phyloP scores from a whole-genome alignment of 2,888 invertebrate species.

The Sepiola atlantica region DNA sequence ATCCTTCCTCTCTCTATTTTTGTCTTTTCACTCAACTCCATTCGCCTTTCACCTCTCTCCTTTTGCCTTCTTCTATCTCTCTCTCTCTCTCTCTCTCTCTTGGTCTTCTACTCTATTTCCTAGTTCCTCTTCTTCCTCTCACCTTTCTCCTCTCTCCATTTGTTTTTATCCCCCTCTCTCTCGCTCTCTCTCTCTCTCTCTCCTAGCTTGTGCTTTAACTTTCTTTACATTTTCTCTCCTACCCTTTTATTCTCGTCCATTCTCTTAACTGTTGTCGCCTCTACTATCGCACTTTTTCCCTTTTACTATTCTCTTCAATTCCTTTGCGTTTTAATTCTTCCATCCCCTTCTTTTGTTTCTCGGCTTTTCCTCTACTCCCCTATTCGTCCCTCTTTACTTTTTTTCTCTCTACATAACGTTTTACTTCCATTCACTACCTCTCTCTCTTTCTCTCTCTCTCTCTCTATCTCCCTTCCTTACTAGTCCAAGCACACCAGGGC shows the following conservation, averaged over 20 bases:
- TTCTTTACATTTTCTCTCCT: neutral
- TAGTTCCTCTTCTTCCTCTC: too few species aligned
- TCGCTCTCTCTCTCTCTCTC: neutral
- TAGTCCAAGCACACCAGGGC: neutral
- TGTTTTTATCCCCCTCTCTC: too few species aligned
- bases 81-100: neutral
- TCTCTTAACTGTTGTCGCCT: neutral
- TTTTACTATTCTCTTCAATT: too few species aligned
- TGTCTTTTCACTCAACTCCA: neutral
- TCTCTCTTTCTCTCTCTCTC: neutral
- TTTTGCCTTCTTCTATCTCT: neutral
- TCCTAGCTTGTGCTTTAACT: neutral
- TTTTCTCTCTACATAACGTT: neutral
- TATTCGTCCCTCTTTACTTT: neutral
- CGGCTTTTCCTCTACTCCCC: too few species aligned
- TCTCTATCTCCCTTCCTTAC: neutral
- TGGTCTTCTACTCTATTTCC: too few species aligned
- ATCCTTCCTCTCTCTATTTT: neutral
- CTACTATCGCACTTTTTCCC: neutral
- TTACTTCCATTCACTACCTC: too few species aligned
- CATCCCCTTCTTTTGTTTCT: neutral
- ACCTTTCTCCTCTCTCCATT: neutral
- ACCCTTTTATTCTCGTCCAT: too few species aligned
- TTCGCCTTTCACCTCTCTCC: neutral
- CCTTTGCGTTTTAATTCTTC: neutral